A percentile compares a stretch with the other conserved stretches of the same genome.
Conservation (phyloP, 2,113 vertebrate genomes). For the Xyliphius kryptos region DNA sequence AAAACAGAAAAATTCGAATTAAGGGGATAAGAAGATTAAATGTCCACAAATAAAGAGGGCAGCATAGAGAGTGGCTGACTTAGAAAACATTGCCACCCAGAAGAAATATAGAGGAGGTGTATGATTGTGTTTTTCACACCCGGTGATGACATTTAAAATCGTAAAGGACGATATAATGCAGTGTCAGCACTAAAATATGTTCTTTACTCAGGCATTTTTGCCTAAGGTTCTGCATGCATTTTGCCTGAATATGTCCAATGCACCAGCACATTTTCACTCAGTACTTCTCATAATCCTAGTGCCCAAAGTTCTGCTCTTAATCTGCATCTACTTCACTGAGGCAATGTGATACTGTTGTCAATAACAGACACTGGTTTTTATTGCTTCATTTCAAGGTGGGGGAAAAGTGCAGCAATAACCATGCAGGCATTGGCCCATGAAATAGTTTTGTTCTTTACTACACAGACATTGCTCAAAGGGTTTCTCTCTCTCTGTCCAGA, state of each 20-base stretch:
- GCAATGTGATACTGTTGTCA: neutral
- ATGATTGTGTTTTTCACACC: slow-evolving; percentile 47
- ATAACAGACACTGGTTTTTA: slow-evolving; percentile 16
- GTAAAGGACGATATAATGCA: slow-evolving; percentile 49
- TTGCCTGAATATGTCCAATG: slow-evolving; percentile 8
- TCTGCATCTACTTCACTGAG: neutral
- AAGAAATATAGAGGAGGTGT: slow-evolving; percentile 40
- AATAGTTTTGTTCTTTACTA: slow-evolving; percentile 39
- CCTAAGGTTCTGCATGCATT: neutral
- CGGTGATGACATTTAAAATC: slow-evolving; percentile 52
- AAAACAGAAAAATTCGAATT: too few relatives aligned
- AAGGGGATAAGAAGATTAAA: slow-evolving; percentile 28
- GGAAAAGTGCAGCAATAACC: slow-evolving; percentile 24
- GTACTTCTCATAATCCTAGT: slow-evolving; percentile 11
- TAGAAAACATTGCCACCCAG: slow-evolving; percentile 1
- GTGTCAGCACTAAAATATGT: slow-evolving; percentile 49
- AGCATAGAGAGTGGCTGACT: neutral
- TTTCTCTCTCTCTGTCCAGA: slow-evolving; percentile 10
- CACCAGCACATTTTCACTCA: slow-evolving; percentile 4
- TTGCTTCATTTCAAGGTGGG: slow-evolving; percentile 22
- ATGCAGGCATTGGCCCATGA: slow-evolving; percentile 37
- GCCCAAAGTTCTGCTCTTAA: slow-evolving; percentile 3
- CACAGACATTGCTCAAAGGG: slow-evolving; percentile 24
- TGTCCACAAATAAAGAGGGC: slow-evolving; percentile 14
- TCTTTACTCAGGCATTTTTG: slow-evolving; percentile 5